phyloP scores from a whole-genome alignment of 2,113 vertebrate species.

The Apteryx owenii region DNA sequence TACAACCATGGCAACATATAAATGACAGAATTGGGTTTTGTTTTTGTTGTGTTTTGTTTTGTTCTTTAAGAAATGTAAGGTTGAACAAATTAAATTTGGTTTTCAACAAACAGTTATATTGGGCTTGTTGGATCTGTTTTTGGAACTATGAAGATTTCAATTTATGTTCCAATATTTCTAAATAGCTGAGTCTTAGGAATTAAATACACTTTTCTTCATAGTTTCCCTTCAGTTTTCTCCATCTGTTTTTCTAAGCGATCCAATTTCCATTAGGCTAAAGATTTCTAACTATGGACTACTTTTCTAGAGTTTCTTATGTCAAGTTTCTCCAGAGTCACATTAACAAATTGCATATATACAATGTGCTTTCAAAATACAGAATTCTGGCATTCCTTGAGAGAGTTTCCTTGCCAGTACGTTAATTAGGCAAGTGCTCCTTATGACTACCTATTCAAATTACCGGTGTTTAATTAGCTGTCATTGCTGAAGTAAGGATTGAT shows the following conservation, averaged over 20 bases:
- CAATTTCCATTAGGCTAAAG: not conserved
- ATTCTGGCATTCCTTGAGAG: conserved; percentile 11
- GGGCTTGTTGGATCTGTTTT: not conserved
- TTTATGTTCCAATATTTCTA: not conserved
- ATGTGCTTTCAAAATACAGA: not conserved
- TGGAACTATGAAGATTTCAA: not conserved
- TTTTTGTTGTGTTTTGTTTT: not conserved
- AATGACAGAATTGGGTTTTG: not conserved
- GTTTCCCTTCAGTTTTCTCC: not conserved
- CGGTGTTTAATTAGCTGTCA: conserved; percentile 28
- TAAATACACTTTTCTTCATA: not conserved
- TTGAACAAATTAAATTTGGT: not conserved
- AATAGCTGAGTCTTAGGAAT: not conserved
- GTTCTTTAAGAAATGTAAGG: not conserved
- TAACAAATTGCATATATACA: conserved; percentile 7
- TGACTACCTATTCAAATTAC: conserved; percentile 34
- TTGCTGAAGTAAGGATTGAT: conserved; percentile 54
- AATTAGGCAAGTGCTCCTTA: conserved; percentile 52
- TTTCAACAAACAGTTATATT: not conserved
- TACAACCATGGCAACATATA: conserved; percentile 1
- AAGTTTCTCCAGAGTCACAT: not conserved
- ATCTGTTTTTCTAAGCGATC: not conserved
- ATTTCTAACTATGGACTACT: not conserved
- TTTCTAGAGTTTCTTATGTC: conserved; percentile 3
- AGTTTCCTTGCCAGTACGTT: conserved; percentile 37